Evolutionary conservation across 2,888 invertebrate genomes (phyloP).

Genomic region (Apomyelois bistriatella): DNA sequence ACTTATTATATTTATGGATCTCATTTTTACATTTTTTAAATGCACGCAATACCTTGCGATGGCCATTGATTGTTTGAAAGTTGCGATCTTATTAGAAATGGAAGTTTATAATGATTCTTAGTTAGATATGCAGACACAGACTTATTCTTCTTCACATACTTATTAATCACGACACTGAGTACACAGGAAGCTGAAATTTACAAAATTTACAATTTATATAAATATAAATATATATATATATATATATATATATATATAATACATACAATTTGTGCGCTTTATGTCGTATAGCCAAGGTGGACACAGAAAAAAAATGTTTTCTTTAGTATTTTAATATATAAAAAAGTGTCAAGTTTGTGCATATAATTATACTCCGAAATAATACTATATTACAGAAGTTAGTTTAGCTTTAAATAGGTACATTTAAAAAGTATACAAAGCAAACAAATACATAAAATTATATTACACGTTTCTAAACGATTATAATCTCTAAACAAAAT

Average conservation of each 20-base stretch:
- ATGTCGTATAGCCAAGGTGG: constrained; percentile 14
- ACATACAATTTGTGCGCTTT: constrained; percentile 37
- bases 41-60: too few species aligned
- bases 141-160: constrained; percentile 17
- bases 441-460: constrained; percentile 37
- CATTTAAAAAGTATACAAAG: constrained; percentile 37
- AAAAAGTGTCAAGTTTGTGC: constrained; percentile 27
- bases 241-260: constrained; percentile 26
- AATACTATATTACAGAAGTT: constrained; percentile 34
- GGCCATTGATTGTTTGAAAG: too few species aligned
- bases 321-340: constrained; percentile 22
- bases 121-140: constrained; percentile 14
- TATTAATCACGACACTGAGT: constrained; percentile 16
- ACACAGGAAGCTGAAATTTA: constrained; percentile 43
- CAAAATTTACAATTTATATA: constrained; percentile 51
- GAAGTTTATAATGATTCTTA: constrained; percentile 5
- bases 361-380: constrained; percentile 23
- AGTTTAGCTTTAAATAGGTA: constrained; percentile 38
- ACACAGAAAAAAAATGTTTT: constrained; percentile 11
- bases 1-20: too few species aligned
- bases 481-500: constrained; percentile 64
- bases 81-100: neutral
- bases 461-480: constrained; percentile 56
- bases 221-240: neutral
- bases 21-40: too few species aligned